Evolutionary conservation across 1,140 invertebrate species (phyloP).

Genomic region (Paraescarpia echinospica): DNA sequence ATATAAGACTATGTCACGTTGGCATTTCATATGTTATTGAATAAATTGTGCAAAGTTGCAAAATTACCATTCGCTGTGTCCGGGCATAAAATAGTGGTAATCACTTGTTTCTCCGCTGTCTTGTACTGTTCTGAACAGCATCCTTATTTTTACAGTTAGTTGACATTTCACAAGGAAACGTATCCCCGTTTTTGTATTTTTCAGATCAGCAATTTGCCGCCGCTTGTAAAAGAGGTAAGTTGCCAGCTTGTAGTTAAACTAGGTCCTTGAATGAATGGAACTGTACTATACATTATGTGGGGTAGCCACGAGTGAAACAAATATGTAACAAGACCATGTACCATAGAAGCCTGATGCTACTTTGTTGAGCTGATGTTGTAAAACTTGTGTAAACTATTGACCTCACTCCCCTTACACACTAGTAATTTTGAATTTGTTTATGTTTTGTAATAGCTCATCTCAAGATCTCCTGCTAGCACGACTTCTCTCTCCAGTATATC

Average conservation of each 20-base stretch:
- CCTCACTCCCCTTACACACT: too few species aligned
- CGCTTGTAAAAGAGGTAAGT: conserved; percentile 76
- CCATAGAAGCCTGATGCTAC: background rate
- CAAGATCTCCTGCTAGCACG: too few species aligned
- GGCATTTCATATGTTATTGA: background rate
- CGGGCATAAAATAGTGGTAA: background rate
- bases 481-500: too few species aligned
- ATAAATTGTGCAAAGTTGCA: background rate
- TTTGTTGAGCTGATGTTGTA: conserved; percentile 18
- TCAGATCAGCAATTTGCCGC: conserved; percentile 83
- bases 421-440: too few species aligned
- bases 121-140: background rate
- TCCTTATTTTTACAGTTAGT: background rate
- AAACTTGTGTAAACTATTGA: too few species aligned
- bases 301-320: too few species aligned
- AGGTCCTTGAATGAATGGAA: background rate
- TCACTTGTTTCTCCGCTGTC: background rate
- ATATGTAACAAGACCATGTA: too few species aligned
- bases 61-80: too few species aligned
- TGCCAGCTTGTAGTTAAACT: background rate
- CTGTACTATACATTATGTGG: background rate
- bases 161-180: background rate
- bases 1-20: background rate
- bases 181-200: conserved; percentile 31
- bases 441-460: too few species aligned